Evolutionary conservation across 2,797 vertebrate genomes (phyloP), one percentile per base, ranked within the genome.

Genomic region (Apogon hyalosoma): DNA sequence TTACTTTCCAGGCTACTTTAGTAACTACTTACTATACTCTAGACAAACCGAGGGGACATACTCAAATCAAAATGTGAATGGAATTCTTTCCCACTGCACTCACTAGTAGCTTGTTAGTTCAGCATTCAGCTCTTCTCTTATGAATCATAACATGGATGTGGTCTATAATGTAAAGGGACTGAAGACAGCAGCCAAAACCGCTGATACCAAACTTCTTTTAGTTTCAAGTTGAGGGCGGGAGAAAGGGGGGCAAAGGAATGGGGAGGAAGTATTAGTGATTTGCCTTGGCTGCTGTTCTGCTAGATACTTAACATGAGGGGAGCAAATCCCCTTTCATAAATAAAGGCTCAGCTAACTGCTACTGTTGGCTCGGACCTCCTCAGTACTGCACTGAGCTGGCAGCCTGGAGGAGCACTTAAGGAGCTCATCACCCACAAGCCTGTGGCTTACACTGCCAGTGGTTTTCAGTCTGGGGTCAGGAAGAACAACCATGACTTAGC

Each of bases 321-420:
- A 81, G 83, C 79, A 86, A 87, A 88, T 87, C 83, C 83, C 74
- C 63, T 73, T 80, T 87, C 68, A 87, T 85, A 86, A 87, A 84
- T 84, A 84, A 82, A 86, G 81, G 78, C 88, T 87, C 79, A 80
- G 71, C 86, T 85, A 75, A 83, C 85, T 83, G 85, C 81, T 82
- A 70, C 74, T 79, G 79, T 80, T 87, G 88, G 84, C 84, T 73
- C 24, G 11, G 69, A 57, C 69, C 61, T 43, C 77, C 40, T 46
- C 47, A 45, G 4, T 45, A 33, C 77, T 84, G 75, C 81, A 73
- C 64, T 63, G 73, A 64, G 62, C 79, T 79, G 76, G 80, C 85
- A 85, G 65, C 40, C 52, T 51, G 60, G 31, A 67, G 52, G 56
- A 79, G 73, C 74, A 77, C 81, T 82, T 75, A 67, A 43, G 58